A percentile compares a stretch with the other conserved stretches of the same genome.
These are phyloP conservation scores for Diachasma alloeum DNA, from an alignment of 1,140 invertebrate species.

Conservation along the genomic window DNA sequence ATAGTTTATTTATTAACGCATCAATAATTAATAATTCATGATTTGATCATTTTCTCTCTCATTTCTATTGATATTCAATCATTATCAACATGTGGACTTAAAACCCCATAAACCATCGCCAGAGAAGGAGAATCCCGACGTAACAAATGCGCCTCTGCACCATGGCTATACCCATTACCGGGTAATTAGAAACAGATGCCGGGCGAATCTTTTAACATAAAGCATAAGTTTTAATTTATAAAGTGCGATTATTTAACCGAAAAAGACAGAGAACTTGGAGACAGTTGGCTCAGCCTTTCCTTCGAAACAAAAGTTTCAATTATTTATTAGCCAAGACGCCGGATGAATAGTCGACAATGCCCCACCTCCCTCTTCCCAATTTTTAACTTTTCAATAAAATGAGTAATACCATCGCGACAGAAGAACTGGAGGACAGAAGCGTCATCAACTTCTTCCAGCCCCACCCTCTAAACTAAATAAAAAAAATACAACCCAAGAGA, in stretches of 20 bases:
- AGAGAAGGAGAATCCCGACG: constrained; percentile 43
- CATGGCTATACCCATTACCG: constrained; percentile 62
- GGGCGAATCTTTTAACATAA: constrained; percentile 67
- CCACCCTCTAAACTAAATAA: neutral
- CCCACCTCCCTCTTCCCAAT: neutral
- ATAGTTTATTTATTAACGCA: too few species aligned
- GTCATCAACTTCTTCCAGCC: neutral
- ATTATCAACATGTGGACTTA: neutral
- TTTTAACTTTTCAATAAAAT: neutral
- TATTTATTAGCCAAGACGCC: constrained; percentile 63
- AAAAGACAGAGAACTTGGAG: constrained; percentile 6
- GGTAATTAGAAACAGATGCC: constrained; percentile 67
- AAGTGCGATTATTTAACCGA: constrained; percentile 64
- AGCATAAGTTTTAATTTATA: constrained; percentile 66
- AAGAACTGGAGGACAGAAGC: too few species aligned
- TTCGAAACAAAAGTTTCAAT: constrained; percentile 66
- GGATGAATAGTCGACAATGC: constrained; percentile 48
- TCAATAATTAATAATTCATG: too few species aligned
- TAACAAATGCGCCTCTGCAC: constrained; percentile 58
- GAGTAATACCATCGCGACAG: neutral
- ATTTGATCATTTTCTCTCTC: too few species aligned
- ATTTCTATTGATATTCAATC: too few species aligned
- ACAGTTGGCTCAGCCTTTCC: constrained; percentile 20
- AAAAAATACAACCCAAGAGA: neutral
- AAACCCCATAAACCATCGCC: neutral